Conservation (phyloP, 2,797 vertebrate genomes). For the Zenarchopterus dispar region DNA sequence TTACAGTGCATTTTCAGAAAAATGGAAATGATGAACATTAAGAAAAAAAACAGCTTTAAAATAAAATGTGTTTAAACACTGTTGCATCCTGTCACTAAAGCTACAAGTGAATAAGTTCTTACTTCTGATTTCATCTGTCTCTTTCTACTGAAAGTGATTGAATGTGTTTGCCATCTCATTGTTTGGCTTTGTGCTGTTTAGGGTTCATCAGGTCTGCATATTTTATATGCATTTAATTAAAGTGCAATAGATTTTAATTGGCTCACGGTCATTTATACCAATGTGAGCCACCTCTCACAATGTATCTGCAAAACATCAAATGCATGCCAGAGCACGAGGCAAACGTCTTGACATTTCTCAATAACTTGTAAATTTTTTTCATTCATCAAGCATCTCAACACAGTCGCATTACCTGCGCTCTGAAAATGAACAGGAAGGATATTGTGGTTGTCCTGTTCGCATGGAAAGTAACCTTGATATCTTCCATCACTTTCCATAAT, state of each 20-base stretch:
- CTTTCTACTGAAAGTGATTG: constrained; percentile 13
- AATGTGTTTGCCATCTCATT: constrained; percentile 27
- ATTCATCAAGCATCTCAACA: constrained; percentile 23
- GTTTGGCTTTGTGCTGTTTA: constrained; percentile 22
- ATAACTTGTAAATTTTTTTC: background rate
- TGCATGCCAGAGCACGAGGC: no score
- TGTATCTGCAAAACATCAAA: no score
- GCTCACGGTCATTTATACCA: background rate
- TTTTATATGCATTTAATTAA: constrained; percentile 59
- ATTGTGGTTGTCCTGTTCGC: constrained; percentile 81
- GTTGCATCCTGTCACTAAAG: constrained; percentile 8
- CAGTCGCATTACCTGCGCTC: constrained; percentile 37
- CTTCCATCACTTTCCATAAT: constrained; percentile 83
- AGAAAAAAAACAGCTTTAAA: background rate
- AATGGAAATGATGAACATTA: background rate
- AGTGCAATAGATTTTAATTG: constrained; percentile 48
- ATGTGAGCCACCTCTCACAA: no score
- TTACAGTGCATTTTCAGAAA: constrained; percentile 1
- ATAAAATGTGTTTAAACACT: background rate
- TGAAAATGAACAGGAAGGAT: constrained; percentile 82
- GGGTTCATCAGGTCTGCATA: constrained; percentile 36
- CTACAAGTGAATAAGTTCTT: constrained; percentile 3
- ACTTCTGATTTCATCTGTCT: constrained; percentile 23
- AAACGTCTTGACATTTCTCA: no score
- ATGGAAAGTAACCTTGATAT: constrained; percentile 81